These are phyloP conservation scores for Lasioglossum pauxillum DNA, from an alignment of 2,888 invertebrate genomes.

Conservation along the genomic window DNA sequence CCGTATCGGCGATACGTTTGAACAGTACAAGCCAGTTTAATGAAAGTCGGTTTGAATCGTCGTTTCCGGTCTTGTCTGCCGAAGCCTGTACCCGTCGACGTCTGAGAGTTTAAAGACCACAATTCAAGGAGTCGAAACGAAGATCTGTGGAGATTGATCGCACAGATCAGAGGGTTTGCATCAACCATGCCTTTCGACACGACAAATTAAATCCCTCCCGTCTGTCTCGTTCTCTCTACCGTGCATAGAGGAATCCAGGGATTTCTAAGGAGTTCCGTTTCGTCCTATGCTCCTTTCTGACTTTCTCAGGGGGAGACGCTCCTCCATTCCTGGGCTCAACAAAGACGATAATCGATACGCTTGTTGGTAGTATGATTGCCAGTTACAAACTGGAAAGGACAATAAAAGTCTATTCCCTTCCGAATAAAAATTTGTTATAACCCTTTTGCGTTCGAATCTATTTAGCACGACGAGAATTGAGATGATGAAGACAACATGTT, in stretches of 20 bases:
- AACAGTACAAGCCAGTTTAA: not conserved
- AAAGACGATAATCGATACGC: constrained; percentile 45
- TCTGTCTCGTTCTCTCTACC: constrained; percentile 36
- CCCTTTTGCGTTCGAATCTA: not conserved
- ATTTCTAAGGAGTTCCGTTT: constrained; percentile 64
- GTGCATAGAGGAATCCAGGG: constrained; percentile 55
- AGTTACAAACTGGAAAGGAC: not conserved
- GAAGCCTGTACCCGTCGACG: not conserved
- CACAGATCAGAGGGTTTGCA: constrained; percentile 64
- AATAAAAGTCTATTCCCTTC: not conserved
- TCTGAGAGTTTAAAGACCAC: constrained; percentile 33
- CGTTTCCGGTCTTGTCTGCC: not conserved
- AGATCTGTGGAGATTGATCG: constrained; percentile 52
- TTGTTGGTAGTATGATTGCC: not conserved
- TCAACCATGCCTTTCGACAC: constrained; percentile 62
- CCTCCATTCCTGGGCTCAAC: constrained; percentile 4
- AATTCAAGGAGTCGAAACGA: constrained; percentile 38
- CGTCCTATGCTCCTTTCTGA: constrained; percentile 48
- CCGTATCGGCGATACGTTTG: not conserved
- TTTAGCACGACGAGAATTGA: not conserved
- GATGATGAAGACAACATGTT: not conserved
- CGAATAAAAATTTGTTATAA: not conserved
- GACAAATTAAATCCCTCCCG: constrained; percentile 69
- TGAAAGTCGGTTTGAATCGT: not conserved
- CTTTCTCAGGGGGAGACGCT: constrained; percentile 39